phyloP scores from a whole-genome alignment of 37 sponge, comb jelly and placozoan species.

The Geodia barretti region DNA sequence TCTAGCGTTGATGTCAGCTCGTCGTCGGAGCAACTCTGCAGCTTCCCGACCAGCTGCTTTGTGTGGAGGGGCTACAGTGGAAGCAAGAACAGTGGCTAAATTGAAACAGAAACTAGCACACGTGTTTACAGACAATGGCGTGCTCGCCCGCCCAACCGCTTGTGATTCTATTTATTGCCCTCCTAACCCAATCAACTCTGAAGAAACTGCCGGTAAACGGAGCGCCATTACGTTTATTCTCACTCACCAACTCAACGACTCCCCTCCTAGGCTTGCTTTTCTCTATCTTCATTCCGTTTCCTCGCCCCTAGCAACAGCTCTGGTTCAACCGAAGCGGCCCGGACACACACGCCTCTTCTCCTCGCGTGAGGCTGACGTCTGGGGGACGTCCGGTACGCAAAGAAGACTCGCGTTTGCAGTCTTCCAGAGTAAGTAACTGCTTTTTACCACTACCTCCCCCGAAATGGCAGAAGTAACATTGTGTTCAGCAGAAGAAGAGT shows the following conservation, averaged over 20 bases:
- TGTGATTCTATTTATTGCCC: background rate
- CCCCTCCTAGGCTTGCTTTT: slow-evolving; percentile 78
- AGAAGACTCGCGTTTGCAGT: too few relatives aligned
- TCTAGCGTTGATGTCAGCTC: slow-evolving; percentile 56
- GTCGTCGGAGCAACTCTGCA: slow-evolving; percentile 63
- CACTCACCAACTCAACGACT: slow-evolving; percentile 72
- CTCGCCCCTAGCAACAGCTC: background rate
- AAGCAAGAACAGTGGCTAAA: background rate
- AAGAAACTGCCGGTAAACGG: too few relatives aligned
- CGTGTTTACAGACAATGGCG: too few relatives aligned
- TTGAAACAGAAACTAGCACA: too few relatives aligned
- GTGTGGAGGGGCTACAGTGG: slow-evolving; percentile 67
- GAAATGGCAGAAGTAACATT: too few relatives aligned
- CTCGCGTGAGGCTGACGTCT: too few relatives aligned
- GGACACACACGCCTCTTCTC: background rate
- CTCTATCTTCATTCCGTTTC: slow-evolving; percentile 79
- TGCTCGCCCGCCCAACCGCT: background rate
- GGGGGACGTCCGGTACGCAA: too few relatives aligned
- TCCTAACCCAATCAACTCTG: background rate
- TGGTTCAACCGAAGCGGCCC: background rate
- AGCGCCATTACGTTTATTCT: too few relatives aligned
- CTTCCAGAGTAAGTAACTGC: too few relatives aligned
- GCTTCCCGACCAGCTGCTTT: slow-evolving; percentile 64
- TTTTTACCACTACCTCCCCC: too few relatives aligned
- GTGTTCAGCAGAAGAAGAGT: too few relatives aligned